Evolutionary conservation across 1,140 invertebrate species (phyloP).

Genomic region (Onthophagus taurus): DNA sequence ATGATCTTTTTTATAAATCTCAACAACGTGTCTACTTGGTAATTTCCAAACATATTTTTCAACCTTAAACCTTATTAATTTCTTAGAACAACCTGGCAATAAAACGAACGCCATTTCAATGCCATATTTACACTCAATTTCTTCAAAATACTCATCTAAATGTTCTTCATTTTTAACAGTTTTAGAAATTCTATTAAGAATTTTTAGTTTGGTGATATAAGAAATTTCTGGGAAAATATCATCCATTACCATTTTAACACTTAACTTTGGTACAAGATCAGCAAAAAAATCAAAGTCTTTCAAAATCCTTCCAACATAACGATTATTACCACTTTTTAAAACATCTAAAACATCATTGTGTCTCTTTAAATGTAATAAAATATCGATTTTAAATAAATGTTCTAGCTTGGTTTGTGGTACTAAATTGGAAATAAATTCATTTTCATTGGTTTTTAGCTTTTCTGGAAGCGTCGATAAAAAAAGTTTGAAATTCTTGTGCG

Average conservation of each 20-base stretch:
- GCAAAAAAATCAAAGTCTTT: neutral
- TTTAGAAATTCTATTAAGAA: slow-evolving; percentile 3
- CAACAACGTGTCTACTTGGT: neutral
- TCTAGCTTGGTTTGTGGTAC: no score
- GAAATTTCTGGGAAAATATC: slow-evolving; percentile 3
- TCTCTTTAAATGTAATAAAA: no score
- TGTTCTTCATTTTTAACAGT: neutral
- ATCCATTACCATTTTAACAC: neutral
- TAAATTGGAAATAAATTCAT: no score
- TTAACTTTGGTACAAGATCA: neutral
- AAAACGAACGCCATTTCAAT: neutral
- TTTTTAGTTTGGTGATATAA: neutral
- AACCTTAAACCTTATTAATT: neutral
- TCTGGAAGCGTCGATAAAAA: no score
- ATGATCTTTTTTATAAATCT: neutral
- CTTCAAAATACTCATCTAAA: neutral
- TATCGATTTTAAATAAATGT: no score
- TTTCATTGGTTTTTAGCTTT: no score
- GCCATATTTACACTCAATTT: neutral
- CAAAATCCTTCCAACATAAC: neutral
- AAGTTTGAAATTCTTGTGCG: no score
- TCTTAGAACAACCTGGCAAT: neutral
- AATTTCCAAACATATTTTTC: neutral
- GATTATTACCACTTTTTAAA: neutral
- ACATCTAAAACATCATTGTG: no score